Base-by-base conservation (phyloP, 2,888 invertebrate species). In the Cephus nigrinus region DNA sequence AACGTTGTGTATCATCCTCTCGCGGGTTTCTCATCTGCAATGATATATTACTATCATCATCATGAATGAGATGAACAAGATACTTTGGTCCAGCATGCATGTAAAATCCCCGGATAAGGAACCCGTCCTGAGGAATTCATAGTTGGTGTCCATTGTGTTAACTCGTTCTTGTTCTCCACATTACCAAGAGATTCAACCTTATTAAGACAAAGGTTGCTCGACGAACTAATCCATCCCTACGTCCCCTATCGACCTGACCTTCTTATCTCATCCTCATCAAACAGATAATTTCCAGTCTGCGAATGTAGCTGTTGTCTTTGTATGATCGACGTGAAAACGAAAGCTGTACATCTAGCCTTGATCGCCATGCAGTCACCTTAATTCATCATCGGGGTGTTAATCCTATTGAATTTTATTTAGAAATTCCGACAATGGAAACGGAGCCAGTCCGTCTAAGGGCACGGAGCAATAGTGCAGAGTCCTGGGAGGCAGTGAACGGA, bases 391-490 rank as follows among this genome's bases (percentile, higher is more conserved):
- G 23, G 23, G 23, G 0, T 55, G 2, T 23, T 55, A 55, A 55
- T 55, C 9, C 4, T 5, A 23, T 55, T 55, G 55, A 55, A 23
- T 23, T 55, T 55, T 15, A 55, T 55, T 55, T 79, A 89, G 90
- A 90, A 77, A 82, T 85, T 75, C 84, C 87, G 73, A 80, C 81
- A n/a, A 81, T 86, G 80, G 91, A 91, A 77, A 85, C 86, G 75
- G 92, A 92, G 85, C 87, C 92, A 76, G 90, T 90, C 68, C 90
- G 90, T 77, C 86, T 92, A 80, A 91, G 93, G 84, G 92, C 92
- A 80, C 92, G 94, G 81, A 93, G 93, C 81, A 93, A 93, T 89
- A 93, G 93, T 77, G 93, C 92, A 69, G 93, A 93, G 88, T 93
- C 93, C 78, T 93, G 93, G 93, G 90, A 91, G 73, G 88, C 91